phyloP scores from a whole-genome alignment of 1,140 invertebrate genomes.

The Hesperophylax magnus region DNA sequence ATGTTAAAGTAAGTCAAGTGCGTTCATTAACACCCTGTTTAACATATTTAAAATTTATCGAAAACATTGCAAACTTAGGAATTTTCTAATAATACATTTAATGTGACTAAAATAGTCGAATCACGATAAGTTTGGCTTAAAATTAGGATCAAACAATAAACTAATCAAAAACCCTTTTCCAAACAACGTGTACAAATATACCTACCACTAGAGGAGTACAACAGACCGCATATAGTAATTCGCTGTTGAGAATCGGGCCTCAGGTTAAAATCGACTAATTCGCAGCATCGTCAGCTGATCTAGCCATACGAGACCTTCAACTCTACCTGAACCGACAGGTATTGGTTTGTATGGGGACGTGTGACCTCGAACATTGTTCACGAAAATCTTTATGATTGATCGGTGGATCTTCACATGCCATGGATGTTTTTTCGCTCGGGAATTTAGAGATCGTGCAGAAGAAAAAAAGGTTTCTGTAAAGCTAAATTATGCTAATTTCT shows the following conservation, averaged over 20 bases:
- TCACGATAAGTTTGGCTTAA: too few relatives aligned
- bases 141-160: too few relatives aligned
- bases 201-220: background rate
- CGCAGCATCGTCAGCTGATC: background rate
- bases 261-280: background rate
- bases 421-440: background rate
- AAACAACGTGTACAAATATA: too few relatives aligned
- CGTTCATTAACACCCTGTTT: too few relatives aligned
- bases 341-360: background rate
- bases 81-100: too few relatives aligned
- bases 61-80: too few relatives aligned
- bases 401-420: conserved; percentile 14
- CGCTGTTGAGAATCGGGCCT: background rate
- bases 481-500: conserved; percentile 23
- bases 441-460: background rate
- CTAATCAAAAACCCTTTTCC: too few relatives aligned
- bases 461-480: background rate
- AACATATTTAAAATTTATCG: too few relatives aligned
- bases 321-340: background rate
- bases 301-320: background rate
- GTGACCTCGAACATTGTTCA: conserved; percentile 10
- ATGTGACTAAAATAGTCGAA: too few relatives aligned
- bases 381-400: conserved; percentile 21
- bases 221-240: background rate
- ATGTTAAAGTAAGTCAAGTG: too few relatives aligned